A percentile compares a stretch with the other conserved stretches of the same genome.
phyloP scores from a whole-genome alignment of 2,113 vertebrate genomes.

The Nematolebias whitei region DNA sequence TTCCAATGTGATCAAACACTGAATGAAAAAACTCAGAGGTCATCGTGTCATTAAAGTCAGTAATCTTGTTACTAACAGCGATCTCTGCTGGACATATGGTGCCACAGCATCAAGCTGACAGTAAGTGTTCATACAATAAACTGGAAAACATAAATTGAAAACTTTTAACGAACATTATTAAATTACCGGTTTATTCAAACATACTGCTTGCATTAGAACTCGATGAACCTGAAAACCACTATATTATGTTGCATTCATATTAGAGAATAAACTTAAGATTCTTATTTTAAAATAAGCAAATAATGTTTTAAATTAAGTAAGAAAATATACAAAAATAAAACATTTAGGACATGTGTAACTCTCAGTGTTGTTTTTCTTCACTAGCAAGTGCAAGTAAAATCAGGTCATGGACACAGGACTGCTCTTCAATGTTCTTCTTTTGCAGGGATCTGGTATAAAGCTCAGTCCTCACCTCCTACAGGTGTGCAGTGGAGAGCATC shows the following conservation, averaged over 20 bases:
- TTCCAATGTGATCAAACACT: not conserved
- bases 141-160: not conserved
- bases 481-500: too few relatives aligned
- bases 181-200: not conserved
- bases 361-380: too few relatives aligned
- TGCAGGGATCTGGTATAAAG: too few relatives aligned
- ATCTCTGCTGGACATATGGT: constrained; percentile 50
- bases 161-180: too few relatives aligned
- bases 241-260: not conserved
- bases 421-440: too few relatives aligned
- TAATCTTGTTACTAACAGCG: constrained; percentile 16
- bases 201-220: not conserved
- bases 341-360: too few relatives aligned
- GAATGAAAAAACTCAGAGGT: not conserved
- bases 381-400: too few relatives aligned
- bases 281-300: not conserved
- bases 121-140: too few relatives aligned
- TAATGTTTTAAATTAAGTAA: not conserved
- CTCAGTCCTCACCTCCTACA: too few relatives aligned
- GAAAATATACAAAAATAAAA: too few relatives aligned
- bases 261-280: not conserved
- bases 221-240: not conserved
- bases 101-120: not conserved
- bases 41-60: too few relatives aligned
- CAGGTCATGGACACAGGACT: too few relatives aligned